Base-by-base conservation (phyloP, 2,888 invertebrate genomes). In the Horisme vitalbata region DNA sequence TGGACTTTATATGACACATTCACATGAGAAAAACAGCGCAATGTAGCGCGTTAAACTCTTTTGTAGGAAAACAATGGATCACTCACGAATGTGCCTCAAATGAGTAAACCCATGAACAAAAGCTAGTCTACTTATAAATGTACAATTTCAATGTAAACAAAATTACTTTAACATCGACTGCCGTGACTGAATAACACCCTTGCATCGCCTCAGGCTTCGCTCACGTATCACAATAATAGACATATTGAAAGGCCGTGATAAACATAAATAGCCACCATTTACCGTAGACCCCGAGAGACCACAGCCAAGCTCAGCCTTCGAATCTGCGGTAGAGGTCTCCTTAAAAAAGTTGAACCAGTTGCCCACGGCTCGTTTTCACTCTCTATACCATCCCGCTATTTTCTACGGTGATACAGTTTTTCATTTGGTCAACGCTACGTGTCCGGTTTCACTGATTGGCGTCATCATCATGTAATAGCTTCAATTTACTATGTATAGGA, bases 381-480 rank as follows among this genome's bases (percentile, higher is more conserved):
- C 82, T 88, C 87, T 57, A 79, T 80, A 48, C 64, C 61, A 83
- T 86, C 75, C 77, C 79, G 80, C 78, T 80, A 79, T 65, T 80
- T 84, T 83, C 83, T 83, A 80, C 66, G 52, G 64, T 73, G 79
- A 79, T 82, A 83, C 76, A 80, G 80, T 84, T 86, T 86, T 86
- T 83, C 81, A 75, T 75, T 76, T 67, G 68, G 70, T 61, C 63
- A 57, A 60, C 58, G 57, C 59, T 61, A 62, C 63, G 61, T 60
- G 67, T 74, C 69, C 67, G 73, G 83, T 82, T 84, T 85, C 78
- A 75, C 80, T 76, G 65, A 69, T 69, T 65, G 58, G 68, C 65
- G 59, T 63, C 65, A 53, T 39, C 21, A 20, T 18, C 12, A 9
- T 23, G 37, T 47, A 41, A 41, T 50, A 23, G 20, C 20, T 26